Evolutionary conservation across 92 coral and sea anemone species (phyloP).

Genomic region (Pocillopora grandis): DNA sequence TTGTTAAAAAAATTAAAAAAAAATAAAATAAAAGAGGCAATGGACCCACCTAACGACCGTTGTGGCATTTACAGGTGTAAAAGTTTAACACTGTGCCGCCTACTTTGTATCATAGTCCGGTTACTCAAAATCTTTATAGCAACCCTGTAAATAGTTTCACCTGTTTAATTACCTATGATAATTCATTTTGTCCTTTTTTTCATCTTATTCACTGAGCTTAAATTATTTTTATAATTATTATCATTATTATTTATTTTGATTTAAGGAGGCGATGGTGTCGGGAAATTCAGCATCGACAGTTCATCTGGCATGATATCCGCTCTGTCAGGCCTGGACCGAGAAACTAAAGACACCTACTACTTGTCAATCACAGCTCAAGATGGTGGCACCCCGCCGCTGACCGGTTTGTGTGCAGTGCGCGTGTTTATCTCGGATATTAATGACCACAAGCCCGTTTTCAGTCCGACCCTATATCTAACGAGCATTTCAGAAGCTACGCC

Average conservation of each 20-base stretch:
- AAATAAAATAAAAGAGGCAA: too few species aligned
- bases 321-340: slow-evolving; percentile 65
- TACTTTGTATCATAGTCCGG: too few species aligned
- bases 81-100: too few species aligned
- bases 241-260: background rate
- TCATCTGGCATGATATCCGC: slow-evolving; percentile 59
- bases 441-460: slow-evolving; percentile 73
- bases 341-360: slow-evolving; percentile 53
- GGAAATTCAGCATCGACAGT: slow-evolving; percentile 55
- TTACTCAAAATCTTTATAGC: too few species aligned
- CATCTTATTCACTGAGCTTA: too few species aligned
- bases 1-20: too few species aligned
- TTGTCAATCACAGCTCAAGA: slow-evolving; percentile 67
- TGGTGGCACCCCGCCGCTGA: slow-evolving; percentile 59
- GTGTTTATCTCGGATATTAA: slow-evolving; percentile 62
- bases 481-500: slow-evolving; percentile 67
- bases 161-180: too few species aligned
- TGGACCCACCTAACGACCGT: too few species aligned
- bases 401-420: slow-evolving; percentile 59
- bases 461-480: slow-evolving; percentile 59
- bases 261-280: slow-evolving; percentile 65
- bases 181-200: too few species aligned
- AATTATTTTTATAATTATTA: too few species aligned
- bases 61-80: too few species aligned
- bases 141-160: too few species aligned